These are phyloP conservation scores for Clarias macrocephalus DNA, from an alignment of 2,113 vertebrate species.

Conservation along the genomic window DNA sequence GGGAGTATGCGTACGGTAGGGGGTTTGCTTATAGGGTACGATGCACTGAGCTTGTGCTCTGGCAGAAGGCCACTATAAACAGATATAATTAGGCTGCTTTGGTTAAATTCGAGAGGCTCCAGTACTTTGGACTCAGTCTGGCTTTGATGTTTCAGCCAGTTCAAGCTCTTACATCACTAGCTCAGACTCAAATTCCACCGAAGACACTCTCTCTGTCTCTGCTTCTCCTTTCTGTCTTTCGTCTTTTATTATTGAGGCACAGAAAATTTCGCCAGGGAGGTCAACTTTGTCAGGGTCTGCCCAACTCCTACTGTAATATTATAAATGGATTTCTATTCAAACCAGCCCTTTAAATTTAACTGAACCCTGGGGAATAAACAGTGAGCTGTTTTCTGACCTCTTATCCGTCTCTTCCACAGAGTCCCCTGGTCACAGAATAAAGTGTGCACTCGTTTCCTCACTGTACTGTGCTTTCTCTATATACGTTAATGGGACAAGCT, in stretches of 20 bases:
- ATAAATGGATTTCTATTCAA: not conserved
- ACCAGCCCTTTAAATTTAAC: not conserved
- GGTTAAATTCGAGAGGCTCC: conserved; percentile 35
- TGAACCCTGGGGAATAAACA: not conserved
- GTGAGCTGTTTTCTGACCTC: not conserved
- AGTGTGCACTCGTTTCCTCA: conserved; percentile 13
- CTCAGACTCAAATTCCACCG: conserved; percentile 20
- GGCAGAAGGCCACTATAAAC: conserved; percentile 39
- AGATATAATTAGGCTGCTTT: conserved; percentile 40
- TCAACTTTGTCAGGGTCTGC: not conserved
- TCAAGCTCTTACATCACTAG: conserved; percentile 39
- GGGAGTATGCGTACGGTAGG: not conserved
- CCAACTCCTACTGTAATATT: not conserved
- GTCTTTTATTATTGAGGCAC: conserved; percentile 35
- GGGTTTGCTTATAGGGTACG: conserved; percentile 18
- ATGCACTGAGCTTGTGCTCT: conserved; percentile 21
- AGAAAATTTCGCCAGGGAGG: not conserved
- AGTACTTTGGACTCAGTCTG: conserved; percentile 44
- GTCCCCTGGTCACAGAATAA: conserved; percentile 40
- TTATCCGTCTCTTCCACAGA: conserved; percentile 2
- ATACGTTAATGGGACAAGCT: conserved; percentile 29
- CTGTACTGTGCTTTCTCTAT: not conserved
- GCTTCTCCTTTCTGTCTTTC: conserved; percentile 27
- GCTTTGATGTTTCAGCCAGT: conserved; percentile 45
- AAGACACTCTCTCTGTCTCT: conserved; percentile 41